phyloP scores from a whole-genome alignment of 2,113 vertebrate species.

The Emydura subglobosa region DNA sequence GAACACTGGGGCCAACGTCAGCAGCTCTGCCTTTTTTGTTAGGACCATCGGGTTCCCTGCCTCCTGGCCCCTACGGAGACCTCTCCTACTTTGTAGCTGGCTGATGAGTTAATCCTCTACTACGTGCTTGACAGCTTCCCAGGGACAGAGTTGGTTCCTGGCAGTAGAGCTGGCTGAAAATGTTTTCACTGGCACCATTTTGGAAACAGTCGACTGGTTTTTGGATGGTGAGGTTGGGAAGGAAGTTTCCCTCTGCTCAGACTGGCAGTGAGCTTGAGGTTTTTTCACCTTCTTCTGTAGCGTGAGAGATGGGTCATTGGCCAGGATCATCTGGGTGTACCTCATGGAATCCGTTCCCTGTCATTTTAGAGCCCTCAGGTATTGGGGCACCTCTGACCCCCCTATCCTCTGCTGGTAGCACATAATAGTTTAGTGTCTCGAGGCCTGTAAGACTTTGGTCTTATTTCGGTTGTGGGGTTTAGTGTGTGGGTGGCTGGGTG shows the following conservation, averaged over 20 bases:
- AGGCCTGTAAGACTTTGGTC: not conserved
- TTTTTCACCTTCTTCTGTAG: not conserved
- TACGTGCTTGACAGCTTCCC: not conserved
- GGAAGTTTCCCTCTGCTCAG: not conserved
- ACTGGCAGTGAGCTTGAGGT: not conserved
- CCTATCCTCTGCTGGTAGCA: not conserved
- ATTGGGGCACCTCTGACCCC: too few species aligned
- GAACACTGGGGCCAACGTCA: accelerated
- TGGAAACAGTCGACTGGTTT: not conserved
- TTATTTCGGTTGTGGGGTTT: not conserved
- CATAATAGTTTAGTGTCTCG: not conserved
- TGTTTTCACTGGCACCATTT: not conserved
- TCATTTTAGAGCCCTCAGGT: not conserved
- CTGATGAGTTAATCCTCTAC: not conserved
- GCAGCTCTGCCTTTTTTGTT: not conserved
- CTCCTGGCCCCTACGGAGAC: not conserved
- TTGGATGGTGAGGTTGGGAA: not conserved
- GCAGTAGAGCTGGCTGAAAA: not conserved
- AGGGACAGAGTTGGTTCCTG: not conserved
- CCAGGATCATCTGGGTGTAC: not conserved
- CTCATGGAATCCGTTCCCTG: not conserved
- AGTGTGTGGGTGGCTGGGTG: not conserved
- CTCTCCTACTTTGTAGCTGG: not conserved
- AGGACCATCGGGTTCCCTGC: not conserved
- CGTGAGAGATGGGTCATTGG: not conserved